A percentile compares a stretch with the other conserved stretches of the same genome.
These are phyloP conservation scores for Anoplius nigerrimus DNA, from an alignment of 2,888 invertebrate genomes.

Conservation along the genomic window DNA sequence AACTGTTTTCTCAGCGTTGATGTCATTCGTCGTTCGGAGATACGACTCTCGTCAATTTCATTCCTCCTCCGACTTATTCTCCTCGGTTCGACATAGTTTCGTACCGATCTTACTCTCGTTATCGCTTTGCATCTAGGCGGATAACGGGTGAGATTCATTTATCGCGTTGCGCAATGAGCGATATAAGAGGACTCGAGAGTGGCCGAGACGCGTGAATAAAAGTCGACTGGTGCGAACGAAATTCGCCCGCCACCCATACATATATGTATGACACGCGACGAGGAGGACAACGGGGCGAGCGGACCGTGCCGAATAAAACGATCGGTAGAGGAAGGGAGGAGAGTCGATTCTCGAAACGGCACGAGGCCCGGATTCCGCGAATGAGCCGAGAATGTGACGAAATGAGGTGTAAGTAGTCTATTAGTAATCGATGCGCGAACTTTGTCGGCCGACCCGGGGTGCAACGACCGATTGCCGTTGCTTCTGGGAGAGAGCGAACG, in stretches of 20 bases:
- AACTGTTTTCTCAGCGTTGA: no score
- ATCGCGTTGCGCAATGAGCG: no score
- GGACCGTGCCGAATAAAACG: conserved; percentile 5
- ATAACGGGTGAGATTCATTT: no score
- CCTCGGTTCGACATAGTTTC: no score
- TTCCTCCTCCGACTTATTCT: no score
- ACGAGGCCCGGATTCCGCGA: conserved; percentile 36
- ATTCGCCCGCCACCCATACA: neutral
- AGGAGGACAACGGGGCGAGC: conserved; percentile 1
- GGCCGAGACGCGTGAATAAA: no score
- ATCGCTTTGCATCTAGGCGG: no score
- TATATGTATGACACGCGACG: conserved; percentile 7
- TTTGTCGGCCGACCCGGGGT: conserved; percentile 47
- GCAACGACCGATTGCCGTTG: conserved; percentile 54
- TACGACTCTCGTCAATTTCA: no score
- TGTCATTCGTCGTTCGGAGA: no score
- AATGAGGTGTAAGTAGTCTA: conserved; percentile 55
- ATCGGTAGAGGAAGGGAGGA: conserved; percentile 4
- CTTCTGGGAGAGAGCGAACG: conserved; percentile 2
- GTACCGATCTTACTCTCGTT: no score
- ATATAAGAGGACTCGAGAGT: no score
- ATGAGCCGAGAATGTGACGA: conserved; percentile 49
- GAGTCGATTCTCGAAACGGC: conserved; percentile 30
- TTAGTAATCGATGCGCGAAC: conserved; percentile 61
- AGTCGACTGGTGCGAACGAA: no score